Evolutionary conservation across 2,888 invertebrate genomes (phyloP).

Genomic region (Cephus spinipes): DNA sequence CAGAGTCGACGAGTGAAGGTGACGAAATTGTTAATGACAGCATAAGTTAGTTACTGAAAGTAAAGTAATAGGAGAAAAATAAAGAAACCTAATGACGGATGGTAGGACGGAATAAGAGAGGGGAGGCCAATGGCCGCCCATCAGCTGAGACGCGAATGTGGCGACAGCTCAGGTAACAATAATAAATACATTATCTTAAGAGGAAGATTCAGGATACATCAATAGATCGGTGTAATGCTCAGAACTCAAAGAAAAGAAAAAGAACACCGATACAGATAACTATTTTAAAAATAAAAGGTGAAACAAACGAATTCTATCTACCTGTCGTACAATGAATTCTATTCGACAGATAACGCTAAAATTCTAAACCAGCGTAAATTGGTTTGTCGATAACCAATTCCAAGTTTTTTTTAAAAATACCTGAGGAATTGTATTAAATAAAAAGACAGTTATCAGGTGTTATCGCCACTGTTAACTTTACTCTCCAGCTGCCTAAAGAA

Average conservation of each 20-base stretch:
- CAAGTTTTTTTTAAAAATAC: neutral
- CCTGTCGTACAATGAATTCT: neutral
- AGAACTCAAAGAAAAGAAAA: too few relatives aligned
- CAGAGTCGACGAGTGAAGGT: neutral
- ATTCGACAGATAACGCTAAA: neutral
- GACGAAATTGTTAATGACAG: slow-evolving; percentile 16
- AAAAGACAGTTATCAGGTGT: neutral
- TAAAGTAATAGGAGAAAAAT: slow-evolving; percentile 43
- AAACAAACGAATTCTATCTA: neutral
- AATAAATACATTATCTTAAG: neutral
- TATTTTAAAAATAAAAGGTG: neutral
- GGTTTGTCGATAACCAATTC: neutral
- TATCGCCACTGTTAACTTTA: neutral
- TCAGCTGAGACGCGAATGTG: neutral
- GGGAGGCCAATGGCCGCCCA: neutral
- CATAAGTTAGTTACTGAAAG: slow-evolving; percentile 16
- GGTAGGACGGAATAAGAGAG: neutral
- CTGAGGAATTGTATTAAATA: neutral
- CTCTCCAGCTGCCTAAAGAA: neutral
- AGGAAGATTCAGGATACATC: neutral
- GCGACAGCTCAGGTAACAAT: neutral
- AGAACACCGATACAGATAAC: neutral
- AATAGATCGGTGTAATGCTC: too few relatives aligned
- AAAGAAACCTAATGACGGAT: slow-evolving; percentile 30
- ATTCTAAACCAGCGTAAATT: neutral